A percentile compares a stretch with the other conserved stretches of the same genome.
Conservation (phyloP, 2,888 invertebrate genomes). For the Pegoplata infirma region DNA sequence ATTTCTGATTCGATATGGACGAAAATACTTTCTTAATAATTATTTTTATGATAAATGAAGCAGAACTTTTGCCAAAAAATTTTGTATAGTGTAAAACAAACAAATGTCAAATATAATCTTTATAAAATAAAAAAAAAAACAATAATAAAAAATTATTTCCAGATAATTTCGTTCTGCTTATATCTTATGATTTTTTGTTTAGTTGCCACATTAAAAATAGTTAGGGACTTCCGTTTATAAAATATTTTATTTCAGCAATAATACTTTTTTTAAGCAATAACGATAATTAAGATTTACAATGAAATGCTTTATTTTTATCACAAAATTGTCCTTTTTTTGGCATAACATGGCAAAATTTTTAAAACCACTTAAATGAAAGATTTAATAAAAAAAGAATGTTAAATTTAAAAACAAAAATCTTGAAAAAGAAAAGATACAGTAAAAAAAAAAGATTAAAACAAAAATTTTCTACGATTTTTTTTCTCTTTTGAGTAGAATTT, state of each 20-base stretch:
- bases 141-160: not conserved
- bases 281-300: conserved; percentile 17
- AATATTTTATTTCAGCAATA: not conserved
- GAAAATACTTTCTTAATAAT: too few species aligned
- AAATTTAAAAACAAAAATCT: not conserved
- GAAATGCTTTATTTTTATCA: conserved; percentile 3
- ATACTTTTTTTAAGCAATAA: not conserved
- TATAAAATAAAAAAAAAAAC: too few species aligned
- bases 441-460: not conserved
- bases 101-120: too few species aligned
- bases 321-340: conserved; percentile 1
- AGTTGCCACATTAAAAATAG: not conserved
- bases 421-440: not conserved
- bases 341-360: conserved; percentile 3
- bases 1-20: too few species aligned
- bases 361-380: too few species aligned
- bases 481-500: too few species aligned
- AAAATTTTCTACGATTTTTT: too few species aligned
- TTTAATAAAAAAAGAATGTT: too few species aligned
- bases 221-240: conserved; percentile 3
- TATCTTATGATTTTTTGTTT: not conserved
- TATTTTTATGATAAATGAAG: too few species aligned
- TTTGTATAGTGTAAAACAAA: too few species aligned
- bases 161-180: not conserved
- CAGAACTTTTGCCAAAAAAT: too few species aligned